A percentile compares a stretch with the other conserved stretches of the same genome.
Evolutionary conservation across 1,140 invertebrate genomes (phyloP).

Genomic region (Zaprionus camerounensis): DNA sequence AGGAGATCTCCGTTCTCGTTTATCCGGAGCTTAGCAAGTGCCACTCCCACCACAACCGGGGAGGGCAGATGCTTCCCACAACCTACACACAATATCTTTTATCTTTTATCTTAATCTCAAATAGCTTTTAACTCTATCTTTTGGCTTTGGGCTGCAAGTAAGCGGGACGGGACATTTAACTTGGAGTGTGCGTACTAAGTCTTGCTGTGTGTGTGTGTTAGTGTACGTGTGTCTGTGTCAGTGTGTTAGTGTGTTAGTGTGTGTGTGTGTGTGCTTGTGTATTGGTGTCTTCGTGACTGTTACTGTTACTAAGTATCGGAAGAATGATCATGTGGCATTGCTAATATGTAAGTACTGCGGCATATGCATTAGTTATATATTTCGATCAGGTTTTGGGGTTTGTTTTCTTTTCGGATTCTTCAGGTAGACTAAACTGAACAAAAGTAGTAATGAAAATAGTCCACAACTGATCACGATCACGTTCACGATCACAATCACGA

Average conservation of each 20-base stretch:
- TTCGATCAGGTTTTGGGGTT: constrained; percentile 35
- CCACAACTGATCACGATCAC: constrained; percentile 70
- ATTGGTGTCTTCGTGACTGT: constrained; percentile 4
- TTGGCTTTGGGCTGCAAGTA: constrained; percentile 79
- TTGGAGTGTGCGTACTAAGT: constrained; percentile 4
- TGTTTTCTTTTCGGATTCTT: constrained; percentile 16
- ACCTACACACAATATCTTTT: constrained; percentile 27
- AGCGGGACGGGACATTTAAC: constrained; percentile 45
- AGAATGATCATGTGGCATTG: constrained; percentile 42
- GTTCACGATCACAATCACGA: constrained; percentile 63
- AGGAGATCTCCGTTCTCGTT: constrained; percentile 14
- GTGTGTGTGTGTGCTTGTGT: constrained; percentile 10
- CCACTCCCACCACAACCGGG: not conserved
- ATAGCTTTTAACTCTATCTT: constrained; percentile 1
- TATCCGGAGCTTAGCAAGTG: constrained; percentile 15
- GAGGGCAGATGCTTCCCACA: constrained; percentile 28
- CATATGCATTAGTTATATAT: constrained; percentile 48
- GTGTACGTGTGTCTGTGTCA: constrained; percentile 4
- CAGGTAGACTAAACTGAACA: constrained; percentile 76
- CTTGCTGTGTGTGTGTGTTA: not conserved
- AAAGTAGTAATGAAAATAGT: constrained; percentile 83
- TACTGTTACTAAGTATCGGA: constrained; percentile 35
- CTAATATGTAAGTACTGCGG: constrained; percentile 41
- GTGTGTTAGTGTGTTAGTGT: too few relatives aligned
- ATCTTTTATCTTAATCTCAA: constrained; percentile 13